A percentile compares a stretch with the other conserved stretches of the same genome.
Evolutionary conservation across 1,140 invertebrate species (phyloP).

Genomic region (Rhysida immarginata): DNA sequence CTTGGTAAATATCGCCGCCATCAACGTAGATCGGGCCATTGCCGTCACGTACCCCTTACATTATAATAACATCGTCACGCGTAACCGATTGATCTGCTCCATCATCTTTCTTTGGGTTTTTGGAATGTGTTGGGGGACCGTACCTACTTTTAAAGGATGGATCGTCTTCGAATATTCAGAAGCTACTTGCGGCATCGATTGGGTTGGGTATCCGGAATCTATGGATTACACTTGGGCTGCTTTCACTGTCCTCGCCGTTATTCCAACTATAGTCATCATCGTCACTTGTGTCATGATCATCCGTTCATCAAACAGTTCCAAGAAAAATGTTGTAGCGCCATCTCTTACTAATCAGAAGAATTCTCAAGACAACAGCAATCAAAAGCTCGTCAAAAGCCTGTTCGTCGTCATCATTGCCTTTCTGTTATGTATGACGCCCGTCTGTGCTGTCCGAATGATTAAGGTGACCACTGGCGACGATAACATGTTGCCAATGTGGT

Average conservation of each 20-base stretch:
- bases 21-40: constrained; percentile 10
- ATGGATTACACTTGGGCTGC: neutral
- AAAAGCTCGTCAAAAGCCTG: constrained; percentile 9
- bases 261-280: neutral
- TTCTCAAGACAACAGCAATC: neutral
- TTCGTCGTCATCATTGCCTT: constrained; percentile 6
- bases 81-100: neutral
- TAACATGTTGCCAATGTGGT: neutral
- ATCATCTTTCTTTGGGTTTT: neutral
- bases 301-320: constrained; percentile 4
- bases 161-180: constrained; percentile 7
- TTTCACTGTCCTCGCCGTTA: neutral
- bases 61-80: constrained; percentile 2
- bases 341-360: neutral
- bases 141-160: neutral
- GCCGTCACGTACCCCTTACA: constrained; percentile 8
- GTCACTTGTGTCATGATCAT: constrained; percentile 2
- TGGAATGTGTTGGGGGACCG: neutral
- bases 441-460: neutral
- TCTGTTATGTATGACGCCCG: constrained; percentile 6
- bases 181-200: neutral
- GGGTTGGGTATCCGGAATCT: neutral
- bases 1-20: constrained; percentile 1
- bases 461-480: constrained; percentile 1
- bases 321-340: neutral